phyloP scores from a whole-genome alignment of 35 echinoderm and acorn worm genomes.

The Ophiothrix spiculata region DNA sequence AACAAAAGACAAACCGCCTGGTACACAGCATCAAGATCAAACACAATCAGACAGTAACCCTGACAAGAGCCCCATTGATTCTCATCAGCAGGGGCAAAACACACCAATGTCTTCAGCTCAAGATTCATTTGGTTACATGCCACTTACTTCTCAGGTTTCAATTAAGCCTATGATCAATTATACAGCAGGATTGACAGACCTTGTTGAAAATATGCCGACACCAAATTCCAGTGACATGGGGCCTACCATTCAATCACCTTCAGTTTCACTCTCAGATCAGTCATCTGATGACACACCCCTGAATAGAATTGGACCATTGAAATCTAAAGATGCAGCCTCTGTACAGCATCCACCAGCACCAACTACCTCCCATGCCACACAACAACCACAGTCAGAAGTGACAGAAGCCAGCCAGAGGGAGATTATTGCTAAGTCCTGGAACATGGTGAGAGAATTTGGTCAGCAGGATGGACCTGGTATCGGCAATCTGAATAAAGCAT shows the following conservation, averaged over 20 bases:
- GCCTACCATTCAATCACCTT: not conserved
- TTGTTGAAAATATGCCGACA: not conserved
- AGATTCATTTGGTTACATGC: not conserved
- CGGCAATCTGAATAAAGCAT: no score
- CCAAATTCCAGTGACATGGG: not conserved
- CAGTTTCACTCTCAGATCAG: not conserved
- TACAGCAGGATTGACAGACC: no score
- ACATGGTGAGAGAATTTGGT: no score
- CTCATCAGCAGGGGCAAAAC: not conserved
- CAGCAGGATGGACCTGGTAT: no score
- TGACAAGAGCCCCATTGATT: not conserved
- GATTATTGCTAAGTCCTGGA: no score
- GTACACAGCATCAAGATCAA: not conserved
- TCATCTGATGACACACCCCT: not conserved
- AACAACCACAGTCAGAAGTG: no score
- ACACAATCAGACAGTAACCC: not conserved
- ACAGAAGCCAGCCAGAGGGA: no score
- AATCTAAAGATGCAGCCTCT: no score
- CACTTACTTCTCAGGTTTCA: not conserved
- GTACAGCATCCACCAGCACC: no score
- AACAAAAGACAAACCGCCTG: not conserved
- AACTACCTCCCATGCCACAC: no score
- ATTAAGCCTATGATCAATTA: not conserved
- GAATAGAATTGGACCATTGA: no score
- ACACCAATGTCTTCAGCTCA: not conserved